A percentile compares a stretch with the other conserved stretches of the same genome.
These are phyloP conservation scores for Octodonta nipae DNA, from an alignment of 2,888 invertebrate genomes.

Conservation along the genomic window DNA sequence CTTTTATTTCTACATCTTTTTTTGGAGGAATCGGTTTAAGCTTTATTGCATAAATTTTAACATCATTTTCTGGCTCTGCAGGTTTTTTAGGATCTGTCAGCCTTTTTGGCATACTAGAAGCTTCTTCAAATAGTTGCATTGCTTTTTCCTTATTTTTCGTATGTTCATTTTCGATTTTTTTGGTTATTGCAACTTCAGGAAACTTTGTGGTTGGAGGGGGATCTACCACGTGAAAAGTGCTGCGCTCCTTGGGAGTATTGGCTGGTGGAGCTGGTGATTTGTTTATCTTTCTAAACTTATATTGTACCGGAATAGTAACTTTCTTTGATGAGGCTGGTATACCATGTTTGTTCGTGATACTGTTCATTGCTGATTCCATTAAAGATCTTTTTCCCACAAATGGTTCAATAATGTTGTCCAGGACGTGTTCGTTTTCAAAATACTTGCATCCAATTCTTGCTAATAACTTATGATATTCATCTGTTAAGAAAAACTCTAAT, in stretches of 20 bases:
- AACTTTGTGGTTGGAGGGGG: slow-evolving; percentile 9
- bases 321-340: slow-evolving; percentile 6
- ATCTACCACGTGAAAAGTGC: neutral
- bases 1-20: slow-evolving; percentile 32
- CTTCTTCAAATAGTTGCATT: slow-evolving; percentile 17
- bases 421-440: slow-evolving; percentile 41
- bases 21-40: slow-evolving; percentile 8
- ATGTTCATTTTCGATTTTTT: slow-evolving; percentile 12
- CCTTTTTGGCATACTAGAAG: slow-evolving; percentile 13
- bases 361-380: slow-evolving; percentile 11
- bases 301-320: slow-evolving; percentile 9
- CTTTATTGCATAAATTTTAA: neutral
- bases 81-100: slow-evolving; percentile 5
- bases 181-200: slow-evolving; percentile 8
- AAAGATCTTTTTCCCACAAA: slow-evolving; percentile 31
- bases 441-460: slow-evolving; percentile 37
- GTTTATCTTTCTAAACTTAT: neutral
- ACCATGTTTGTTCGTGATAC: slow-evolving; percentile 1
- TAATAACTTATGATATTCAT: slow-evolving; percentile 36
- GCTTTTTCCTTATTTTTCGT: slow-evolving; percentile 18
- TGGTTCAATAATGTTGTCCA: slow-evolving; percentile 39
- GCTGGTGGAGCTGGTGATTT: slow-evolving; percentile 8
- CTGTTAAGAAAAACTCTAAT: slow-evolving; percentile 36
- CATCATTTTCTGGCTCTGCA: neutral
- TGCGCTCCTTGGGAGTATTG: slow-evolving; percentile 11